Base-by-base conservation (phyloP, 2,888 invertebrate species). In the Diaphora mendica region DNA sequence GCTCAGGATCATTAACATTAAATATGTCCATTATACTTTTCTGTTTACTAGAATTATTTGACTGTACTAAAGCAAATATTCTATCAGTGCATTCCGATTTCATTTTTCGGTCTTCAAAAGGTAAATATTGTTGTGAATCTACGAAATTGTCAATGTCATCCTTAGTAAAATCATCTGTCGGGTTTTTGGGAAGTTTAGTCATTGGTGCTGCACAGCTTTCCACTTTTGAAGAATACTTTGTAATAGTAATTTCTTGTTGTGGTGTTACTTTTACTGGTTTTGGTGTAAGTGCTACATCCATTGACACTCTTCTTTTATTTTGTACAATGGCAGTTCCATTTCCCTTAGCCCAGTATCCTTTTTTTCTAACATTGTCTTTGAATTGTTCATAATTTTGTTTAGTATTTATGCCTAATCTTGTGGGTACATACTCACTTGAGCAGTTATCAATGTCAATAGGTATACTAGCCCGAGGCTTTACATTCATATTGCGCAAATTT, bases 391-490 rank as follows among this genome's bases (percentile, higher is more conserved):
- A 95, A 80, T 95, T 96, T 79, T 90, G 91, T 79, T 94, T 94
- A n/a, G 93, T 91, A 74, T 91, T 90, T 33, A 92, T 91, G 70
- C 94, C 94, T 75, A 95, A 84, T 79, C 90, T 94, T 30, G 95
- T 95, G 23, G 96, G 96, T 26, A 96, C 92, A 91, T 96, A 96
- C 86, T 96, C 96, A 87, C 90, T 91, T 39, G 92, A 92, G 85
- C 89, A 91, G 44, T 89, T 91, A 85, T 95, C 95, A 74, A 87
- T 87, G 55, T 93, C 94, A 3, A 86, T 71, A 30, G 81, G 44
- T 64, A 79, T 78, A 76, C 79, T 88, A 42, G 85, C 88, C 55
- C 87, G 88, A 71, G 79, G 77, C 82, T 88, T 93, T 1, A 86
- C 89, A 80, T 84, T 89, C 94, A 95, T 94, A 74, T 94, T 93